Conservation (phyloP, 2,797 vertebrate genomes). For the Lepus townsendii region DNA sequence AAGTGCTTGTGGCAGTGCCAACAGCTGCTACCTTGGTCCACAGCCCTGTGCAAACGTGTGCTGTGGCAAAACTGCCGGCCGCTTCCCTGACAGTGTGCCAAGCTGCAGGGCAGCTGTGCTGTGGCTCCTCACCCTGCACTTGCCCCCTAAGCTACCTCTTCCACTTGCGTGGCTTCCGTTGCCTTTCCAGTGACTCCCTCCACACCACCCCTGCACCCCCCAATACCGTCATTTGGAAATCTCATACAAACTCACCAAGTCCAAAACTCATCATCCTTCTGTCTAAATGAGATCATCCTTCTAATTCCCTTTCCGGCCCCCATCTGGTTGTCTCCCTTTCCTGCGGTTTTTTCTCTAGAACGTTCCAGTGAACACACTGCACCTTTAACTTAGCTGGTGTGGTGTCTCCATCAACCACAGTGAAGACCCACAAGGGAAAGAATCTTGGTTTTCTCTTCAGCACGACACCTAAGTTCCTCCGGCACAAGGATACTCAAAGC, state of each 20-base stretch:
- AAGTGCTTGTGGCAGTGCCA: neutral
- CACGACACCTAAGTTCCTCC: neutral
- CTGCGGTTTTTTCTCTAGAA: too few relatives aligned
- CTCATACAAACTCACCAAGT: neutral
- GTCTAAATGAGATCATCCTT: neutral
- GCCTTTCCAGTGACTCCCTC: neutral
- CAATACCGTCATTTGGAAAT: neutral
- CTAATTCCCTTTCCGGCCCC: neutral
- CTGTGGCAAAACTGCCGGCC: neutral
- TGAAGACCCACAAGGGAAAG: too few relatives aligned
- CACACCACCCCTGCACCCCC: neutral
- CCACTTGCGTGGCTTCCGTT: neutral
- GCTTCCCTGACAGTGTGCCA: neutral
- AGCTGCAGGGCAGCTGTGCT: neutral
- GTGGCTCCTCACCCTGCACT: neutral
- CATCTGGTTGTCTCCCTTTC: too few relatives aligned
- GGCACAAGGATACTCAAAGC: neutral
- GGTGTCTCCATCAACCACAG: too few relatives aligned
- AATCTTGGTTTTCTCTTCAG: too few relatives aligned
- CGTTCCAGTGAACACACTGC: too few relatives aligned
- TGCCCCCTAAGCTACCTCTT: neutral
- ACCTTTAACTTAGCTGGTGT: too few relatives aligned
- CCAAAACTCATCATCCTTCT: neutral
- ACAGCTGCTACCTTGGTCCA: neutral
- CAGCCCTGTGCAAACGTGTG: neutral